Percentiles rank a stretch among this genome's conserved stretches.
Evolutionary conservation across 2,113 vertebrate species (phyloP).

Genomic region (Leuciscus idus): DNA sequence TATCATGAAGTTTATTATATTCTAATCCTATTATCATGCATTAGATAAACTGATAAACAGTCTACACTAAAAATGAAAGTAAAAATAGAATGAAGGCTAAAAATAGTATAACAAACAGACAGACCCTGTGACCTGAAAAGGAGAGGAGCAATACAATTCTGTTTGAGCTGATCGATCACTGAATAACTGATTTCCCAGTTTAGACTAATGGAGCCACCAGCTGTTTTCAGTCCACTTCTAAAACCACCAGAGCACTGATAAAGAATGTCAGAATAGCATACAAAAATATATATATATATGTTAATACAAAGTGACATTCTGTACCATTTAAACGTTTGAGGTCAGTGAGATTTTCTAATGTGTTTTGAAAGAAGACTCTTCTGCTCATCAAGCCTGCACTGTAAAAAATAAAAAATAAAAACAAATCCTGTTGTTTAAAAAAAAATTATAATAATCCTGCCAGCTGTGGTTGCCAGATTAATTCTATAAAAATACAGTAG

Average conservation of each 20-base stretch:
- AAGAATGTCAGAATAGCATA: neutral
- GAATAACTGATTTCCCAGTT: slow-evolving; percentile 5
- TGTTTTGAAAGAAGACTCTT: no score
- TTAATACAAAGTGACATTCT: neutral
- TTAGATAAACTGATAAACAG: neutral
- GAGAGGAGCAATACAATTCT: neutral
- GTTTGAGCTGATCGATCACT: slow-evolving; percentile 22
- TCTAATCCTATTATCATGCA: neutral
- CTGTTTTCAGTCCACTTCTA: neutral
- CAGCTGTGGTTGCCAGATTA: no score
- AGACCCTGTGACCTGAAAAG: slow-evolving; percentile 22
- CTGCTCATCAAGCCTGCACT: no score
- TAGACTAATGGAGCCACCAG: slow-evolving; percentile 6
- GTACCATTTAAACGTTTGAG: no score
- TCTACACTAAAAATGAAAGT: neutral
- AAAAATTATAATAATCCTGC: no score
- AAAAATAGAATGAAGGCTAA: no score
- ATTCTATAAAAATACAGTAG: no score
- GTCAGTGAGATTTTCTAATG: no score
- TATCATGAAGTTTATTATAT: neutral
- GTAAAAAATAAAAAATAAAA: no score
- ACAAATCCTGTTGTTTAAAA: no score
- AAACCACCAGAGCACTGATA: neutral
- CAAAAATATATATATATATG: neutral
- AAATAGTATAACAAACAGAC: neutral